These are phyloP conservation scores for Andrena camellia DNA, from an alignment of 2,888 invertebrate genomes.

Conservation along the genomic window DNA sequence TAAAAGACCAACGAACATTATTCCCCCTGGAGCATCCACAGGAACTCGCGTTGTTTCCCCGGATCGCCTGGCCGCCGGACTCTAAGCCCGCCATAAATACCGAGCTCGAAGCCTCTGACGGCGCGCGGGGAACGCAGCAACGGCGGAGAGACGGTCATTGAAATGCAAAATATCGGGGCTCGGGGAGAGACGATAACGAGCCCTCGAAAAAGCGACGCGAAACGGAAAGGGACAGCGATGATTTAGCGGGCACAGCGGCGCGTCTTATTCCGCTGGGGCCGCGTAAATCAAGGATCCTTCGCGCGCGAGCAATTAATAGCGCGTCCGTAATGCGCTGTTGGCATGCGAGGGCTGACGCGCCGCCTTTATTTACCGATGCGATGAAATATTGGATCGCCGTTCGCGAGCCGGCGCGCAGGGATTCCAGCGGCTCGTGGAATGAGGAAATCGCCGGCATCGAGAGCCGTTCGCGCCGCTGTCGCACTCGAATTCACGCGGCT, in stretches of 20 bases:
- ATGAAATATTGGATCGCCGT: slow-evolving; percentile 67
- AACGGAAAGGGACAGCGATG: slow-evolving; percentile 28
- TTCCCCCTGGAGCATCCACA: not conserved
- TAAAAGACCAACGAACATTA: not conserved
- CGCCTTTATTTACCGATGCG: slow-evolving; percentile 74
- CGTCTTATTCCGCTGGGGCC: slow-evolving; percentile 39
- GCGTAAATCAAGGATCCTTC: slow-evolving; percentile 67
- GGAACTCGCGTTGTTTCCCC: not conserved
- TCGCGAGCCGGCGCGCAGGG: slow-evolving; percentile 40
- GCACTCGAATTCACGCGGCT: slow-evolving; percentile 45
- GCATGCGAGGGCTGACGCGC: slow-evolving; percentile 77
- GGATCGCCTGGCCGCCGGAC: not conserved
- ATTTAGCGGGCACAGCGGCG: slow-evolving; percentile 57
- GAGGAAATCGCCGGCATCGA: slow-evolving; percentile 57
- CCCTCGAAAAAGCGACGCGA: slow-evolving; percentile 33
- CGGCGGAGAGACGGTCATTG: slow-evolving; percentile 39
- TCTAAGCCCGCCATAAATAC: slow-evolving; percentile 27
- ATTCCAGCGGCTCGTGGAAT: slow-evolving; percentile 60
- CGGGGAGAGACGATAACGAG: slow-evolving; percentile 35
- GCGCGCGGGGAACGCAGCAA: slow-evolving; percentile 1
- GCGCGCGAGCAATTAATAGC: slow-evolving; percentile 81
- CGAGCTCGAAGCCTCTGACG: not conserved
- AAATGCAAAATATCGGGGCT: slow-evolving; percentile 52
- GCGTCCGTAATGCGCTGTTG: slow-evolving; percentile 79
- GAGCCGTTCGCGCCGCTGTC: slow-evolving; percentile 35